Base-by-base conservation (phyloP, 1,140 invertebrate species). In the Penaeus indicus region DNA sequence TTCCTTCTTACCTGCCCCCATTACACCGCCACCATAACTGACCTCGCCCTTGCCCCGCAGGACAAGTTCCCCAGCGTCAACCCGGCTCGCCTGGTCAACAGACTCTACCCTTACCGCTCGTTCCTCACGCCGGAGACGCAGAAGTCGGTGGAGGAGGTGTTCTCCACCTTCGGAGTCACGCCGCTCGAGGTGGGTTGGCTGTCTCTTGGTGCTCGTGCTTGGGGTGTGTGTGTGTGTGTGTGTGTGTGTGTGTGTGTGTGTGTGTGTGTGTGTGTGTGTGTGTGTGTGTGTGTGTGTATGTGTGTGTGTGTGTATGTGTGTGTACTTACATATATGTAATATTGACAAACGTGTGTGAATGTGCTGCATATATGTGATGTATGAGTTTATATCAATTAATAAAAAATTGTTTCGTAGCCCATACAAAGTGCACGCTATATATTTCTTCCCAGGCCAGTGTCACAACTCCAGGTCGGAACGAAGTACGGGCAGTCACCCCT, bases 21-120 rank as follows among this genome's bases (percentile, higher is more conserved):
- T 21, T 1, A 10, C 87, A 38, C 1, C 1, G 11, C 4, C n/a
- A 38, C 88, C 7, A 72, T 11, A 22, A 61, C 80, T 88, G n/a
- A 16, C 38, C 19, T 21, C 82, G 86, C 42, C 69, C 91, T 92
- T 89, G 94, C 94, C 87, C 13, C 21, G 4, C 93, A 97, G 96
- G 95, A 96, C 92, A 93, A 93, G 88, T 95, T 95, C 91, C 95
- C 97, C 19, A 91, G 94, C 32, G 92, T 96, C 27, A 93, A 95
- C 25, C 93, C 95, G 1, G 94, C 95, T 91, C 94, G 96, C 80
- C 92, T 97, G 1, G 92, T 98, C 54, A 94, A 95, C 86, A 94
- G 96, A 32, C 93, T 97, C 19, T 99, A 98, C 93, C 98, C 98
- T 0, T 97, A 96, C 91, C 94, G 96, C 85, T 93, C 95, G 16